phyloP scores from a whole-genome alignment of 2,888 invertebrate genomes.

The Lydus trimaculatus region DNA sequence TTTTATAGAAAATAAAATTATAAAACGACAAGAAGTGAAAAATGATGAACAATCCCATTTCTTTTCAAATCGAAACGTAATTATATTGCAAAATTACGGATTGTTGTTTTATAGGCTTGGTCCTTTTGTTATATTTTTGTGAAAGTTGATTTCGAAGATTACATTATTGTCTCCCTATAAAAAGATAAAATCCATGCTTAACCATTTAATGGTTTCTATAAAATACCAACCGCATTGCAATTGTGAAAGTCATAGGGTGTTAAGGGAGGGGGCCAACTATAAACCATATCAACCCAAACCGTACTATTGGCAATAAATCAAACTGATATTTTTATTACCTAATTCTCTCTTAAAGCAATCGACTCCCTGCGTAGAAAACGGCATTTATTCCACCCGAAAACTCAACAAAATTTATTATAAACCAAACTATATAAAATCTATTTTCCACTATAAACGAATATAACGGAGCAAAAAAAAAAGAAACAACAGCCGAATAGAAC shows the following conservation, averaged over 20 bases:
- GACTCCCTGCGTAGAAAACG: constrained; percentile 32
- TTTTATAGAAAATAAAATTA: not conserved
- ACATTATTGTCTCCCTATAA: not conserved
- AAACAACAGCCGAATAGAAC: not conserved
- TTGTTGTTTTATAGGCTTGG: not conserved
- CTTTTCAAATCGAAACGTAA: not conserved
- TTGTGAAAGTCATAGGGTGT: constrained; percentile 1
- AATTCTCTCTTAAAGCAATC: constrained; percentile 43
- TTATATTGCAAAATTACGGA: not conserved
- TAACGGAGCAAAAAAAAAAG: no score
- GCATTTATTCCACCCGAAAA: constrained; percentile 18
- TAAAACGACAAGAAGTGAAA: not conserved
- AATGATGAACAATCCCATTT: no score
- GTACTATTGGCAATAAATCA: constrained; percentile 42
- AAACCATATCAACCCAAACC: constrained; percentile 1
- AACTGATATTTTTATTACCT: constrained; percentile 50
- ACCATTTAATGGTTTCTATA: constrained; percentile 5
- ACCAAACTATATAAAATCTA: not conserved
- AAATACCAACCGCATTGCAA: not conserved
- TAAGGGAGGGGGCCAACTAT: not conserved
- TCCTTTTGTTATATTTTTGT: not conserved
- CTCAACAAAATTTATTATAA: not conserved
- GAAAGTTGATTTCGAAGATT: not conserved
- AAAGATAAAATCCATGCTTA: not conserved
- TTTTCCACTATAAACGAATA: not conserved